Evolutionary conservation across 2,797 vertebrate genomes (phyloP).

Genomic region (Crax fasciolata): DNA sequence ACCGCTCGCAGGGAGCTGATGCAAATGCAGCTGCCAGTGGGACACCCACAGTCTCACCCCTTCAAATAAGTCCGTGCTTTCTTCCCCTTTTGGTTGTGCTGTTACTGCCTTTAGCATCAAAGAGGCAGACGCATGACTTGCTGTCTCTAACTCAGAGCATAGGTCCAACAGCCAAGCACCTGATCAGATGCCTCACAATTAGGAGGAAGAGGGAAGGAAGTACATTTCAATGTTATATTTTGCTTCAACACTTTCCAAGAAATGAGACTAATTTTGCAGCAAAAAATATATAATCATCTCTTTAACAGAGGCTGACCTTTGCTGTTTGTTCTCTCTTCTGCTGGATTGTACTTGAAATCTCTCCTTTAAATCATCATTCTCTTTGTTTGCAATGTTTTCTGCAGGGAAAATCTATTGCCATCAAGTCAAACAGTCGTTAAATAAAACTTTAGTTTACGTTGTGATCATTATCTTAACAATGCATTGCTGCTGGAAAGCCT

Average conservation of each 20-base stretch:
- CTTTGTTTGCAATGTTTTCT: background rate
- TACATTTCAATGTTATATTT: background rate
- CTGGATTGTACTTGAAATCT: background rate
- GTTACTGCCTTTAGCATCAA: background rate
- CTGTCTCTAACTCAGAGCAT: background rate
- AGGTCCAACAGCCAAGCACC: background rate
- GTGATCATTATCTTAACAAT: background rate
- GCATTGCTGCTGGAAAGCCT: background rate
- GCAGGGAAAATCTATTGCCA: background rate
- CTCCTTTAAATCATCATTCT: background rate
- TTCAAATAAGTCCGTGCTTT: background rate
- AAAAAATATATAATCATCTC: background rate
- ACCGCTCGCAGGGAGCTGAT: background rate
- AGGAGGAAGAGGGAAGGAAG: constrained; percentile 25
- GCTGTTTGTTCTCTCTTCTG: background rate
- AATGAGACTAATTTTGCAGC: background rate
- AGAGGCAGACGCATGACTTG: background rate
- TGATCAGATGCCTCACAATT: background rate
- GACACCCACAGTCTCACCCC: background rate
- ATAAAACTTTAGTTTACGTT: background rate
- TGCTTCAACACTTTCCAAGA: background rate
- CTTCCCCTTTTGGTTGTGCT: background rate
- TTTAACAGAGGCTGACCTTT: background rate
- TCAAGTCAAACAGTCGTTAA: background rate
- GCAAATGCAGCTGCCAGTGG: background rate